Base-by-base conservation (phyloP, 2,888 invertebrate species). In the Tinea pellionella region DNA sequence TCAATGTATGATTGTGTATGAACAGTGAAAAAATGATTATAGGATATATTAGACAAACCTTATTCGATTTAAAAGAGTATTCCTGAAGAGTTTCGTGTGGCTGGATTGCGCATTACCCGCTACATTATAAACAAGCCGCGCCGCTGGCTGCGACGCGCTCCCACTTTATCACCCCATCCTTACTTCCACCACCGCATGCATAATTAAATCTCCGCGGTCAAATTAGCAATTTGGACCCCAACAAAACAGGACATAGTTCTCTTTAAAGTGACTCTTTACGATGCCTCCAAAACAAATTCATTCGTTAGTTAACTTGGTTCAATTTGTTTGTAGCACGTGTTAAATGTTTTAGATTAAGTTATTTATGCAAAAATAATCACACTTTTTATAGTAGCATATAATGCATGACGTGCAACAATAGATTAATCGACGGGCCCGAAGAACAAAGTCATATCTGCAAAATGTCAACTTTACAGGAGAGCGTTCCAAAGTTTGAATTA, bases 131-230 rank as follows among this genome's bases (percentile, higher is more conserved):
- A 85, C 83, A 84, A 84, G 78, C 73, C 57, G 43, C 37, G 37
- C 18, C 11, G 41, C 55, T 41, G 82, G 66, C 74, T 69, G 81
- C 80, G 83, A 81, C 77, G 77, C 37, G 37, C 37, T 9, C 79
- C 78, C 76, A 80, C 74, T 80, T 82, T 80, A 80, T 77, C 77
- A 72, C 75, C 77, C 75, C 77, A 75, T 15, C 15, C 42, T 42
- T 41, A 12, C 42, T 41, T 59, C 41, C 41, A 37, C 41, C 41
- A 37, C 11, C 61, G 82, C 77, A 84, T 87, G 83, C 85, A 86
- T 87, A 87, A 87, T 87, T 86, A 85, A 86, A 85, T 86, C 81
- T 81, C 75, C 73, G 81, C 80, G 84, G 84, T 81, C 82, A 85
- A 87, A 86, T 85, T 86, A 86, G 82, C 80, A 76, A 80, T 80